phyloP scores from a whole-genome alignment of 92 coral and sea anemone genomes.

The Montipora capitata region DNA sequence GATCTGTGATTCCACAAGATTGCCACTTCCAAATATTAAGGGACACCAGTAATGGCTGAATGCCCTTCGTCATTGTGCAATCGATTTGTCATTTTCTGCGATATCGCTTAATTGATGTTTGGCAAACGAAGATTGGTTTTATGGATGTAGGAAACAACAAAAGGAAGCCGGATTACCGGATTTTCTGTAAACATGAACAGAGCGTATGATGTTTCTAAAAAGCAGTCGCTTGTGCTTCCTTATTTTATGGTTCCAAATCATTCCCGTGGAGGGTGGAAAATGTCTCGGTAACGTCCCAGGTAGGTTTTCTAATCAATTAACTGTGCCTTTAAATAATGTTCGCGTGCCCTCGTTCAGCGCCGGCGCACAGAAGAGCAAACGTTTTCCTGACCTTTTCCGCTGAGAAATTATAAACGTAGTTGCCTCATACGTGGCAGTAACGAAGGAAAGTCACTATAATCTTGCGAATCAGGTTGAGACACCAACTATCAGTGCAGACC shows the following conservation, averaged over 20 bases:
- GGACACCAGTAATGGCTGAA: not conserved
- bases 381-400: not conserved
- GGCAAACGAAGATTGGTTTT: conserved; percentile 24
- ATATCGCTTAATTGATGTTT: conserved; percentile 44
- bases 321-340: not conserved
- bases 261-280: conserved; percentile 3
- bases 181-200: conserved; percentile 3
- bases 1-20: too few species aligned
- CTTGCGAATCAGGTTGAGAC: too few species aligned
- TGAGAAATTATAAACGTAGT: too few species aligned
- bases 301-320: not conserved
- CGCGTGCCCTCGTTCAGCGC: not conserved
- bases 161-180: conserved; percentile 12
- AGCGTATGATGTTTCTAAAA: not conserved
- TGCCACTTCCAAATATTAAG: too few species aligned
- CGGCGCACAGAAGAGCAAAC: not conserved
- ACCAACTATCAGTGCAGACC: too few species aligned
- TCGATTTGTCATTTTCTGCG: not conserved
- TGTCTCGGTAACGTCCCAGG: conserved; percentile 34
- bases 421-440: too few species aligned
- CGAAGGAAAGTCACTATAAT: too few species aligned
- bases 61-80: conserved; percentile 4
- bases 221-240: not conserved
- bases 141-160: not conserved
- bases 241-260: conserved; percentile 7